These are phyloP conservation scores for Sternarchorhynchus goeldii DNA, from an alignment of 2,797 vertebrate species.

Conservation along the genomic window DNA sequence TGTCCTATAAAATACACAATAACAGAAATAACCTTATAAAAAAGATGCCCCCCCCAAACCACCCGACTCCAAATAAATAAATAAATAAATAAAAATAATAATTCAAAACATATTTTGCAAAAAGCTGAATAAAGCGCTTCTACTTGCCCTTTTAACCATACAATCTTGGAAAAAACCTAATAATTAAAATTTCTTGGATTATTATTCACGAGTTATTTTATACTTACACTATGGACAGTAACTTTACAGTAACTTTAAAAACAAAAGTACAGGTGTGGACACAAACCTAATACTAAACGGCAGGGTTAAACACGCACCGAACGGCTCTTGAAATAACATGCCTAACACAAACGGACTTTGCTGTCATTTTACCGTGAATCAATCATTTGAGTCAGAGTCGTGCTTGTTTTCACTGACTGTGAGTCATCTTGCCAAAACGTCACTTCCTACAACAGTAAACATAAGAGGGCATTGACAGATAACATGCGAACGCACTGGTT, in stretches of 20 bases:
- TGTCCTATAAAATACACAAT: not conserved
- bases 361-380: conserved; percentile 60
- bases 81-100: no score
- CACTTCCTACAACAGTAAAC: conserved; percentile 35
- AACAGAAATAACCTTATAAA: not conserved
- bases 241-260: no score
- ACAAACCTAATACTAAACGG: not conserved
- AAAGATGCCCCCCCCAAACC: no score
- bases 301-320: conserved; percentile 51
- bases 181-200: no score
- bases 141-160: no score
- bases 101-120: no score
- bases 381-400: conserved; percentile 67
- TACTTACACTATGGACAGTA: no score
- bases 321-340: conserved; percentile 55
- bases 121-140: no score
- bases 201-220: no score
- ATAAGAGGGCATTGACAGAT: not conserved
- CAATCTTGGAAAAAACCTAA: no score
- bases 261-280: not conserved
- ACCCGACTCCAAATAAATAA: no score
- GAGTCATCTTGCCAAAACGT: conserved; percentile 51
- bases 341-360: conserved; percentile 60
- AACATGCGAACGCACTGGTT: not conserved
- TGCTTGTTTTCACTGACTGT: conserved; percentile 58